Conservation (phyloP, 2,113 vertebrate species). For the Oreochromis tanganicae region DNA sequence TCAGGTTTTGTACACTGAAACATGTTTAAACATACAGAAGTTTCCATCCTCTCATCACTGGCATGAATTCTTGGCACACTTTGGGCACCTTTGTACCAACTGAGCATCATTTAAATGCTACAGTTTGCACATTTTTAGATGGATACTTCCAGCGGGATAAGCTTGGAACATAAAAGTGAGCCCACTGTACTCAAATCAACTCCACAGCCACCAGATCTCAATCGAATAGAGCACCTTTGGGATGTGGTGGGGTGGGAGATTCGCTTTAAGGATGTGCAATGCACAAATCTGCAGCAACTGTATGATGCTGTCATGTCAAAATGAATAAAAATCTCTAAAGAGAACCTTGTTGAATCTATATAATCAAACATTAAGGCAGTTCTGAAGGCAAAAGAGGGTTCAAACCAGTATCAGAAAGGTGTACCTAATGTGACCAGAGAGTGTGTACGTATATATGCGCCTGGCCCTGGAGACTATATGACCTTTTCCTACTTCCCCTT, state of each 20-base stretch:
- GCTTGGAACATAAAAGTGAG: background rate
- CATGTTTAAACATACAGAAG: background rate
- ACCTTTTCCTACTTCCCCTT: background rate
- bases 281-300: background rate
- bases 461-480: background rate
- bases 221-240: background rate
- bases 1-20: background rate
- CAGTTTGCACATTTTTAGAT: background rate
- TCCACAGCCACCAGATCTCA: background rate
- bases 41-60: background rate
- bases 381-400: background rate
- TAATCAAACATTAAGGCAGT: background rate
- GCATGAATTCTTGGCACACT: background rate
- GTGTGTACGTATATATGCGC: background rate
- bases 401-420: background rate
- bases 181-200: background rate
- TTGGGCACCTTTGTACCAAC: background rate
- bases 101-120: background rate
- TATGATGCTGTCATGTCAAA: background rate
- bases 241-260: background rate
- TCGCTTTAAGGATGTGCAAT: background rate
- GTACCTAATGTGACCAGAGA: background rate
- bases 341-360: background rate
- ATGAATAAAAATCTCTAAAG: background rate
- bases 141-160: background rate